A percentile compares a stretch with the other conserved stretches of the same genome.
These are phyloP conservation scores for Callipepla squamata DNA, from an alignment of 2,113 vertebrate species.

Conservation along the genomic window DNA sequence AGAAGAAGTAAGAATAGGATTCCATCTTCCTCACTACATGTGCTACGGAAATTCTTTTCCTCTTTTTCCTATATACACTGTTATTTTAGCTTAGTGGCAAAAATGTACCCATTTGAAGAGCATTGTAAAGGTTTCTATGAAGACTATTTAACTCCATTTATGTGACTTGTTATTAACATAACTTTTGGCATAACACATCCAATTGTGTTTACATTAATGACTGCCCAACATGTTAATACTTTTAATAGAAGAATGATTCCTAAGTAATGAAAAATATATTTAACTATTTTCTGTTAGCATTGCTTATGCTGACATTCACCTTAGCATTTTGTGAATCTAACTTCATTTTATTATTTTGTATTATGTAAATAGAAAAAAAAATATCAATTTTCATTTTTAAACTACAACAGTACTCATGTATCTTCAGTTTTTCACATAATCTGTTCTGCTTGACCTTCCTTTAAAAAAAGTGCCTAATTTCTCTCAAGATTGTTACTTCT, in stretches of 20 bases:
- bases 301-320: background rate
- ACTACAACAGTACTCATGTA: background rate
- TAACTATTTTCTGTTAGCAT: background rate
- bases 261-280: background rate
- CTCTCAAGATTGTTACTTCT: background rate
- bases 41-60: background rate
- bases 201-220: background rate
- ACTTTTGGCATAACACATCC: background rate
- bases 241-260: background rate
- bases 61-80: background rate
- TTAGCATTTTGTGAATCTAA: background rate
- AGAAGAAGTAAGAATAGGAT: background rate
- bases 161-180: background rate
- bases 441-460: background rate
- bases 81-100: background rate
- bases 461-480: background rate
- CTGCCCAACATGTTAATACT: background rate
- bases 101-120: background rate
- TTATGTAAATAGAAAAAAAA: background rate
- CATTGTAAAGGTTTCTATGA: background rate
- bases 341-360: background rate
- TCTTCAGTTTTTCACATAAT: background rate
- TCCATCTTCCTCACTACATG: fast-evolving
- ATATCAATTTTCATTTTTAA: background rate
- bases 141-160: background rate